Percentiles rank a stretch among this genome's conserved stretches.
Evolutionary conservation across 2,888 invertebrate species (phyloP).

Genomic region (Synanthedon andrenaeformis): DNA sequence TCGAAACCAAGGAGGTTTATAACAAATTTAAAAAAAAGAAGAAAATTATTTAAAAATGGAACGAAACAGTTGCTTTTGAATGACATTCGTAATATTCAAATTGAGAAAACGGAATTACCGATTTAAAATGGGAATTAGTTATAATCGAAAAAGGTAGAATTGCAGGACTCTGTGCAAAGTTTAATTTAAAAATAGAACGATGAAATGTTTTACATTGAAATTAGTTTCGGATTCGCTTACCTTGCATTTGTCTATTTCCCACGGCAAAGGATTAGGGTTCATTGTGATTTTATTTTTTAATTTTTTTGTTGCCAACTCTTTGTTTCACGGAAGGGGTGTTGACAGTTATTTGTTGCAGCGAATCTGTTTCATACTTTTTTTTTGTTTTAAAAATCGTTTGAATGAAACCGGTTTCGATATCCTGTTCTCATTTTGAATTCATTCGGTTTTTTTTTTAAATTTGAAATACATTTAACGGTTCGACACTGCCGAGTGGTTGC

Average conservation of each 20-base stretch:
- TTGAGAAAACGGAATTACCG: too few species aligned
- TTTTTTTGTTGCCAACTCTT: conserved; percentile 40
- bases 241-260: conserved; percentile 65
- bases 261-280: conserved; percentile 62
- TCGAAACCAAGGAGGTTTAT: too few species aligned
- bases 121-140: not conserved
- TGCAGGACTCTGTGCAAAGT: not conserved
- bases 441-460: conserved; percentile 41
- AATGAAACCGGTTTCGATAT: conserved; percentile 60
- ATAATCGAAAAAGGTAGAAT: not conserved
- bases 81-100: too few species aligned
- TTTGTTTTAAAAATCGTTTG: conserved; percentile 55
- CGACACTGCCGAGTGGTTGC: conserved; percentile 41
- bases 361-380: conserved; percentile 55
- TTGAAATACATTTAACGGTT: conserved; percentile 61
- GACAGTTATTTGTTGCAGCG: conserved; percentile 66
- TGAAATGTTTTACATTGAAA: conserved; percentile 66
- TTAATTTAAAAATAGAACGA: conserved; percentile 25
- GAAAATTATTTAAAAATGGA: too few species aligned
- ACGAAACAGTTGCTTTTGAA: too few species aligned
- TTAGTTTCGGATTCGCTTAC: conserved; percentile 66
- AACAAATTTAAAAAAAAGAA: too few species aligned
- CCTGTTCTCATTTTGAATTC: conserved; percentile 52
- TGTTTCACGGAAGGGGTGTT: conserved; percentile 69
- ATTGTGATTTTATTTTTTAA: conserved; percentile 55